Evolutionary conservation across 2,113 vertebrate genomes (phyloP), one percentile per base, ranked within the genome.

Genomic region (Proteles cristata): DNA sequence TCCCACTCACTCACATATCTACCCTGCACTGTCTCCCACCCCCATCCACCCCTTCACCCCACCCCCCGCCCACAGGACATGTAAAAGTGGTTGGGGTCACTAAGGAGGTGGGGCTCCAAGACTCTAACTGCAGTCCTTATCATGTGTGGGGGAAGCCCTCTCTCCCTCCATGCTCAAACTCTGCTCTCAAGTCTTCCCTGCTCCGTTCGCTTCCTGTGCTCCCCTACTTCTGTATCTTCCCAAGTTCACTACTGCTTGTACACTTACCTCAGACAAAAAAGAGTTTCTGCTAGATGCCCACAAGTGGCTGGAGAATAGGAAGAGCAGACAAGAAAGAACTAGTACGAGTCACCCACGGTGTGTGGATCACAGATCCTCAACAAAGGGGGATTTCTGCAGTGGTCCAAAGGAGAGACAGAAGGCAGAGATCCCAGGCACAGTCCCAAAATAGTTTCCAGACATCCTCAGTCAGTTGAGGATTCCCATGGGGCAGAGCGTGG

Each of bases 361-460:
- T 17, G 31, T 3, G 84, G 65, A 68, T n/a, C 88, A 21, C 6
- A 88, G 63, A 83, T 73, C 65, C 50, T 79, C n/a, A 31, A 65
- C 21, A 73, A 68, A 43, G 66, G 79, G 82, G 58, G 66, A 86
- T 86, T 97, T 93, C 71, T 68, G 65, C 85, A 74, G 39, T 68
- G 71, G 87, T 77, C 95, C 80, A 82, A 71, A 84, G 76, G 87
- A 95, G 48, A 95, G 53, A 68, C 58, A 90, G 83, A 87, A 95
- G 94, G 94, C 94, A 94, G 79, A 94, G 88, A 93, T 94, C 91
- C 94, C 69, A 86, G 95, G 74, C 92, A 81, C 17, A 12, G 65
- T 53, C 94, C 74, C 96, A 88, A 96, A 97, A 97, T 81, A 96
- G 96, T 87, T 96, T 74, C 87, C 90, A 97, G 93, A 96, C 84